These are phyloP conservation scores for Eupithecia inturbata DNA, from an alignment of 2,888 invertebrate species.

Conservation along the genomic window DNA sequence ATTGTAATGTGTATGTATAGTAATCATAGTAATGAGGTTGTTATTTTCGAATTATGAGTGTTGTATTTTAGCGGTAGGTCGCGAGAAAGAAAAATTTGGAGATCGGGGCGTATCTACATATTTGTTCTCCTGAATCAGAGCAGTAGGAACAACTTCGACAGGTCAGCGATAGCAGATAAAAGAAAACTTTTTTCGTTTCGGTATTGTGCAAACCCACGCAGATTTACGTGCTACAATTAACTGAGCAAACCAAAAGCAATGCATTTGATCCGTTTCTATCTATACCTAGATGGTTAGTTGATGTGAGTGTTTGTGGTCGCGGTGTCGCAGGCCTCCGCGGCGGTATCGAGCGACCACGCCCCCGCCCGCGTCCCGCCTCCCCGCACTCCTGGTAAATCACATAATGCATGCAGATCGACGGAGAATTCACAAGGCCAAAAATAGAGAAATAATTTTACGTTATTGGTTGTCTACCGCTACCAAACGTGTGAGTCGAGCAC, in stretches of 20 bases:
- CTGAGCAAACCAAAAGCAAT: not conserved
- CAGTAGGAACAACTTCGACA: too few species aligned
- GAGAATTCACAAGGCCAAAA: not conserved
- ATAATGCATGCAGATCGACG: conserved; percentile 31
- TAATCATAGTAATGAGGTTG: too few species aligned
- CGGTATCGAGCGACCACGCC: conserved; percentile 48
- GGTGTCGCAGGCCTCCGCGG: conserved; percentile 19
- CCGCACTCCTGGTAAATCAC: conserved; percentile 38
- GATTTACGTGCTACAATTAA: conserved; percentile 1
- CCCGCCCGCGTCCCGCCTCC: conserved; percentile 30
- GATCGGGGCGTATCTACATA: too few species aligned
- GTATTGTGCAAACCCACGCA: not conserved
- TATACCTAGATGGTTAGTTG: conserved; percentile 14
- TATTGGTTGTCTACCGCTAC: not conserved
- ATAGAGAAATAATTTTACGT: not conserved
- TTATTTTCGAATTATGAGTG: too few species aligned
- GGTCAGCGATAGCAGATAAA: too few species aligned
- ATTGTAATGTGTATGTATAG: too few species aligned
- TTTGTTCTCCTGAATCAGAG: too few species aligned
- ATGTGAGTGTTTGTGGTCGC: conserved; percentile 9
- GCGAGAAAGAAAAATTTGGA: too few species aligned
- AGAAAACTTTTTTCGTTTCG: too few species aligned
- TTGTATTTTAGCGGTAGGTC: too few species aligned
- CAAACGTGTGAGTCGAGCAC: not conserved
- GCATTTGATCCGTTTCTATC: conserved; percentile 7